These are phyloP conservation scores for Nycticebus coucang DNA, from an alignment of 2,113 vertebrate genomes.

Conservation along the genomic window DNA sequence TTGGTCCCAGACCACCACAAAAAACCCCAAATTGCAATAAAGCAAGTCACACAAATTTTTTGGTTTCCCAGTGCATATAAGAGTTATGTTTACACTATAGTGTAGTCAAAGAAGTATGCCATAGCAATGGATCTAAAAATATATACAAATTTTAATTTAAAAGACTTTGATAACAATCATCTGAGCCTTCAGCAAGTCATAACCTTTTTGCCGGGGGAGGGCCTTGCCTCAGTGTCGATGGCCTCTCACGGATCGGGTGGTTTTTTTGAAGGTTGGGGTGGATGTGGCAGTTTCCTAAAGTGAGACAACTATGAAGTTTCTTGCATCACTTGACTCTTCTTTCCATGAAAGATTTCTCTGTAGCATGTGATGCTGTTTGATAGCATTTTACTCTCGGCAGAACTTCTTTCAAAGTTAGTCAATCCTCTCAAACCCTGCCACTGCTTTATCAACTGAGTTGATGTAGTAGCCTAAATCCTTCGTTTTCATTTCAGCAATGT, in stretches of 20 bases:
- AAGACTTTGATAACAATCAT: neutral
- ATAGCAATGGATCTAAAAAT: neutral
- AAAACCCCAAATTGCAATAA: neutral
- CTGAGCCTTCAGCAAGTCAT: neutral
- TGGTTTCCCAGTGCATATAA: neutral
- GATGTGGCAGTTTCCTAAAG: neutral
- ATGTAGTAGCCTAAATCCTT: neutral
- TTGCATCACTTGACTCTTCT: neutral
- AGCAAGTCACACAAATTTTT: neutral
- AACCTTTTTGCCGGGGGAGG: neutral
- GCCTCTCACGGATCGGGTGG: neutral
- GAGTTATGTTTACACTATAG: neutral
- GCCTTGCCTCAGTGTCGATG: neutral
- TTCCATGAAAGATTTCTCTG: neutral
- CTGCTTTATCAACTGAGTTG: neutral
- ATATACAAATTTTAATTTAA: neutral
- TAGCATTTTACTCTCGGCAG: neutral
- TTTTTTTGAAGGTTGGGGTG: neutral
- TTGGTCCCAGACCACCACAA: neutral
- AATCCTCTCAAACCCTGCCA: neutral
- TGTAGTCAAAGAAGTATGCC: neutral
- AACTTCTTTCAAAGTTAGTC: neutral
- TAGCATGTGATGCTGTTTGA: neutral
- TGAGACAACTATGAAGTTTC: neutral
- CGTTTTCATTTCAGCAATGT: neutral